Percentiles rank a stretch among this genome's conserved stretches.
Evolutionary conservation across 2,113 vertebrate species (phyloP).

Genomic region (Mesembrinibis cayennensis): DNA sequence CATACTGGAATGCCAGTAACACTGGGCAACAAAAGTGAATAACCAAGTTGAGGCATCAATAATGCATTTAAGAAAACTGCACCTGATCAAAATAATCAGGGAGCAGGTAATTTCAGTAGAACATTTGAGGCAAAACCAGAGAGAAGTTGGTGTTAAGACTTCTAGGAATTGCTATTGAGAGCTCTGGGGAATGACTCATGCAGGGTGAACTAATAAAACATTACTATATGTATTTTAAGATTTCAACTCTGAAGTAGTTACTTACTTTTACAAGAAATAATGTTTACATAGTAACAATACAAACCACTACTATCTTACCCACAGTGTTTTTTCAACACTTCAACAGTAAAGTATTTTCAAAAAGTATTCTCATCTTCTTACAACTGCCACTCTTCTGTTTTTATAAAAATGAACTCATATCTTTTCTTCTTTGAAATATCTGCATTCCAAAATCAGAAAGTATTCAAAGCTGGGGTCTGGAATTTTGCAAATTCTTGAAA

Average conservation of each 20-base stretch:
- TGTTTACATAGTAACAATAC: background rate
- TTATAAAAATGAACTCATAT: background rate
- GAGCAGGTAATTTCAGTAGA: background rate
- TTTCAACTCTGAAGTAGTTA: background rate
- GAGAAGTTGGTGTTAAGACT: background rate
- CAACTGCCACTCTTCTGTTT: background rate
- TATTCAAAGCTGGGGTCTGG: background rate
- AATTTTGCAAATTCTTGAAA: background rate
- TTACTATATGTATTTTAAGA: background rate
- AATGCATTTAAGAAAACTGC: background rate
- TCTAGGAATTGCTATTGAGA: background rate
- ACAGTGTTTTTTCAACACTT: background rate
- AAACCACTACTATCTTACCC: background rate
- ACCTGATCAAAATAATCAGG: background rate
- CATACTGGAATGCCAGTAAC: background rate
- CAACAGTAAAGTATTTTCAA: background rate
- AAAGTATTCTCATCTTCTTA: background rate
- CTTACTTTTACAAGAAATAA: background rate
- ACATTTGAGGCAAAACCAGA: background rate
- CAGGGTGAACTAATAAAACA: background rate
- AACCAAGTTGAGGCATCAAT: background rate
- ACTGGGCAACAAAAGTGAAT: background rate
- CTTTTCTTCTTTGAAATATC: background rate
- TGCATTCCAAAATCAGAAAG: background rate
- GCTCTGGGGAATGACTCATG: background rate